phyloP scores from a whole-genome alignment of 2,797 vertebrate species.

The Pteropus rufus region DNA sequence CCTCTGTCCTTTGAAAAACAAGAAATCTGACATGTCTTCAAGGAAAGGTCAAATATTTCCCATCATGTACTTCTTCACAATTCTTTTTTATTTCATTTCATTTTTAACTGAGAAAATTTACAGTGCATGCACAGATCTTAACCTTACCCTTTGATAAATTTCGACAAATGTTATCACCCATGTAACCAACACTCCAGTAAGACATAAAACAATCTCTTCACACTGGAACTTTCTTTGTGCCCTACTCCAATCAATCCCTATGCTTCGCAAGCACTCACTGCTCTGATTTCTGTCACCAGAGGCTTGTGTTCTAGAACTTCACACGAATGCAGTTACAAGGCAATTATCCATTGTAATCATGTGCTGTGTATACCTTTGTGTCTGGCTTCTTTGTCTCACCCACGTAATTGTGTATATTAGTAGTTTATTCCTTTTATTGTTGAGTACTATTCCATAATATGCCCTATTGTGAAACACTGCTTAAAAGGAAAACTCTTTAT shows the following conservation, averaged over 20 bases:
- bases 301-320: neutral
- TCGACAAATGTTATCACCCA: neutral
- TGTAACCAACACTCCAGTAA: neutral
- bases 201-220: neutral
- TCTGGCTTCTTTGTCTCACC: neutral
- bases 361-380: neutral
- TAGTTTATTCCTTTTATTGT: neutral
- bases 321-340: neutral
- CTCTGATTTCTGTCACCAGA: neutral
- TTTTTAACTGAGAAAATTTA: neutral
- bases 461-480: neutral
- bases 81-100: neutral
- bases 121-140: neutral
- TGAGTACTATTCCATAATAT: neutral
- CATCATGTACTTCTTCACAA: neutral
- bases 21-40: neutral
- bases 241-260: neutral
- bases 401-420: neutral
- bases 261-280: neutral
- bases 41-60: neutral
- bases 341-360: neutral
- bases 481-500: neutral
- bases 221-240: neutral
- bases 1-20: neutral
- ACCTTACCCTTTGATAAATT: neutral